Conservation (phyloP, 2,797 vertebrate genomes). For the Tarsius wallacei region DNA sequence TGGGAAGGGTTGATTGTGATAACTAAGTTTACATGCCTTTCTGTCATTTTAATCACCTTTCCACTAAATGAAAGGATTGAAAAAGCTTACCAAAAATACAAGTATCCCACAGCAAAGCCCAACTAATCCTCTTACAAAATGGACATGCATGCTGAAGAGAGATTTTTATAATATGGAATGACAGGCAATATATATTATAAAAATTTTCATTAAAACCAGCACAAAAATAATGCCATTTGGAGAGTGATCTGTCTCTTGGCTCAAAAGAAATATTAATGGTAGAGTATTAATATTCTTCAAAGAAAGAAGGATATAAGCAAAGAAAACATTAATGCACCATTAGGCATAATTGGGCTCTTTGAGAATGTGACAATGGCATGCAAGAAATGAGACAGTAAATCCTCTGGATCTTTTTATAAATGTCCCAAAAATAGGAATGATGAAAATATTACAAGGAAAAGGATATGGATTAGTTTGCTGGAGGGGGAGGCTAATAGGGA, state of each 20-base stretch:
- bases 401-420: not conserved
- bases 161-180: conserved; percentile 62
- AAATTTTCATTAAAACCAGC: not conserved
- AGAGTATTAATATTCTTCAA: conserved; percentile 55
- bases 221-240: conserved; percentile 43
- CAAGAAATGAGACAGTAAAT: not conserved
- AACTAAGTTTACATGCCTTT: conserved; percentile 53
- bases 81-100: conserved; percentile 63
- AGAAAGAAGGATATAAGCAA: conserved; percentile 8
- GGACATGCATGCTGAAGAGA: conserved; percentile 49
- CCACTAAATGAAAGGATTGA: conserved; percentile 60
- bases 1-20: not conserved
- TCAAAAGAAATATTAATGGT: conserved; percentile 66
- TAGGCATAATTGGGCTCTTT: not conserved
- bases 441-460: not conserved
- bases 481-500: not conserved
- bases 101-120: conserved; percentile 61
- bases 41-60: conserved; percentile 63
- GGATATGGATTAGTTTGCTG: not conserved
- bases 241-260: conserved; percentile 35
- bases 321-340: conserved; percentile 10
- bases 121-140: conserved; percentile 75
- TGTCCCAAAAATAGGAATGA: not conserved
- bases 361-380: not conserved
- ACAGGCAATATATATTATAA: conserved; percentile 67